Evolutionary conservation across 2,113 vertebrate genomes (phyloP).

Genomic region (Mungos mungo): DNA sequence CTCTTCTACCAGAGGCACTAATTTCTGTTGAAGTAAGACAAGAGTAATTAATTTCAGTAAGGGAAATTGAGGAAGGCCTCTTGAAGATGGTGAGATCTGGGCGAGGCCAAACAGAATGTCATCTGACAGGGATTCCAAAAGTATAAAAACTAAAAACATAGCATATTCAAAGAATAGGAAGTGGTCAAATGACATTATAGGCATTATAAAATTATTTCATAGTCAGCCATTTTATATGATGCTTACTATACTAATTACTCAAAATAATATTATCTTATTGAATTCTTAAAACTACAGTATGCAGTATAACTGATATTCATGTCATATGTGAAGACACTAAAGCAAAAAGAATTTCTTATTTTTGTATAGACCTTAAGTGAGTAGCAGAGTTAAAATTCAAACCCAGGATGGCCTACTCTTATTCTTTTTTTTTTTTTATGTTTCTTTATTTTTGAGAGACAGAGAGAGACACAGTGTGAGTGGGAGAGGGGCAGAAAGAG

Average conservation of each 20-base stretch:
- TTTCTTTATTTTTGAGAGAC: too few relatives aligned
- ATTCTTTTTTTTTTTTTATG: not conserved
- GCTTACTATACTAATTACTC: not conserved
- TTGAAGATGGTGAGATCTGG: not conserved
- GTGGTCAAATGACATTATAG: not conserved
- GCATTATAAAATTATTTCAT: not conserved
- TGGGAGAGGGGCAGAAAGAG: too few relatives aligned
- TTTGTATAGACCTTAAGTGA: not conserved
- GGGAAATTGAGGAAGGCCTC: not conserved
- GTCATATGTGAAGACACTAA: not conserved
- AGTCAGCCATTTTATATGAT: not conserved
- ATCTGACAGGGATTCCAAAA: not conserved
- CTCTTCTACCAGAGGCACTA: not conserved
- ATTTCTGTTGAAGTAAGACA: conserved; percentile 11
- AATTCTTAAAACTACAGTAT: not conserved
- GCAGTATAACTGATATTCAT: not conserved
- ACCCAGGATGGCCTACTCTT: not conserved
- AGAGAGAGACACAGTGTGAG: too few relatives aligned
- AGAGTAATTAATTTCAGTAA: conserved; percentile 18
- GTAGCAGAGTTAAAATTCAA: conserved; percentile 3
- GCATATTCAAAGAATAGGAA: not conserved
- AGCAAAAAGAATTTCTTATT: not conserved
- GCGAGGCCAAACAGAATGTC: not conserved
- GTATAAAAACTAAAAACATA: not conserved
- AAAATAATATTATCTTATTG: not conserved